Evolutionary conservation across 2,888 invertebrate genomes (phyloP).

Genomic region (Enchytraeus crypticus): DNA sequence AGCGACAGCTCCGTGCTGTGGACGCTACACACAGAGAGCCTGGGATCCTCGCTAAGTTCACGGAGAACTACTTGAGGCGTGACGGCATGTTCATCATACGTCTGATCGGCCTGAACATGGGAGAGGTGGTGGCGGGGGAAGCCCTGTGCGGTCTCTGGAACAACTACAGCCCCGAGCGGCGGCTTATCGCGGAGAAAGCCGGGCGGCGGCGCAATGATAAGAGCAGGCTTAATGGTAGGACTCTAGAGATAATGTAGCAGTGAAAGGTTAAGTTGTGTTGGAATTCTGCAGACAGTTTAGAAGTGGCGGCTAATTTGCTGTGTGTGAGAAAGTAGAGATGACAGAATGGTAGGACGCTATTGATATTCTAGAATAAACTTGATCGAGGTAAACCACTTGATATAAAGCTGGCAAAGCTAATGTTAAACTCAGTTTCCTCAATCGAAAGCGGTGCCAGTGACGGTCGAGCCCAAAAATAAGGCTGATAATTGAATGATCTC

Average conservation of each 20-base stretch:
- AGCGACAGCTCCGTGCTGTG: slow-evolving; percentile 28
- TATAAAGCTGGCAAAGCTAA: too few relatives aligned
- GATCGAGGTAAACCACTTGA: too few relatives aligned
- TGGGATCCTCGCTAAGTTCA: slow-evolving; percentile 31
- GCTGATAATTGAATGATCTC: too few relatives aligned
- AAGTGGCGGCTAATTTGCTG: background rate
- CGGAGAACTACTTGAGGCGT: slow-evolving; percentile 31
- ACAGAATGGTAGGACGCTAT: background rate
- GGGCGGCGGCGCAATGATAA: slow-evolving; percentile 22
- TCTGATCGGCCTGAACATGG: slow-evolving; percentile 32
- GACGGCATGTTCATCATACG: slow-evolving; percentile 33
- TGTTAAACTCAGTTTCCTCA: too few relatives aligned
- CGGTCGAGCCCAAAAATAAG: too few relatives aligned
- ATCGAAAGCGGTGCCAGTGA: too few relatives aligned
- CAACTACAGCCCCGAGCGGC: slow-evolving; percentile 32
- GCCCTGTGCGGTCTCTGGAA: slow-evolving; percentile 33
- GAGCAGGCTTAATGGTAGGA: slow-evolving; percentile 19
- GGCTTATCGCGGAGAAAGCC: slow-evolving; percentile 28
- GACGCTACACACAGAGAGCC: slow-evolving; percentile 29
- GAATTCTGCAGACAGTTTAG: too few relatives aligned
- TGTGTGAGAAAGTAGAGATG: background rate
- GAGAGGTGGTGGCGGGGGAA: slow-evolving; percentile 34
- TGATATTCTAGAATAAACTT: too few relatives aligned
- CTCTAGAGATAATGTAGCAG: slow-evolving; percentile 26
- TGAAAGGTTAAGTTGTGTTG: too few relatives aligned